Percentiles rank a stretch among this genome's conserved stretches.
phyloP scores from a whole-genome alignment of 2,888 invertebrate genomes.

The Selenia dentaria region DNA sequence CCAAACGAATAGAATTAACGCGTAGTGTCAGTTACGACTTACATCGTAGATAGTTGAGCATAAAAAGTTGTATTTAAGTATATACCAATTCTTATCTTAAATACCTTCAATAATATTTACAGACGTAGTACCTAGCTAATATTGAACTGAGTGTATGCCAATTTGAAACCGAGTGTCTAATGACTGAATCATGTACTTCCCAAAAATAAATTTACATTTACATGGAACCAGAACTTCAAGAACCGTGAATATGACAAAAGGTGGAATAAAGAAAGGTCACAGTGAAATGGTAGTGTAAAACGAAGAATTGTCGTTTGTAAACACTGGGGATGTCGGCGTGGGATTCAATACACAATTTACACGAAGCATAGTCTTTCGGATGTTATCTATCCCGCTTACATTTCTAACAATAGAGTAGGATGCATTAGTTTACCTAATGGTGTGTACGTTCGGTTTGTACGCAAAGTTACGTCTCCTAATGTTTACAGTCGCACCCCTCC shows the following conservation, averaged over 20 bases:
- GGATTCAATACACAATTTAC: conserved; percentile 40
- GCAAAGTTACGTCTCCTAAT: conserved; percentile 38
- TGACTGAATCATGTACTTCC: conserved; percentile 16
- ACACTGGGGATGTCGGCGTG: conserved; percentile 55
- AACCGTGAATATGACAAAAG: conserved; percentile 11
- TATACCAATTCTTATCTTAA: too few relatives aligned
- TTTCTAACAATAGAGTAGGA: conserved; percentile 16
- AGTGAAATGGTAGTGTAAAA: conserved; percentile 35
- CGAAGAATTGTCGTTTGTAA: conserved; percentile 53
- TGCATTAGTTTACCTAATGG: conserved; percentile 5
- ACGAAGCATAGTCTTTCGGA: not conserved
- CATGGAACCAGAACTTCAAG: conserved; percentile 14
- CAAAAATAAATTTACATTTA: conserved; percentile 12
- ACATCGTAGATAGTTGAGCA: too few relatives aligned
- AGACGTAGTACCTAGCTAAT: not conserved
- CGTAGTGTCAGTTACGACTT: too few relatives aligned
- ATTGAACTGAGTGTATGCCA: conserved; percentile 4
- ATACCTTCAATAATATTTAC: not conserved
- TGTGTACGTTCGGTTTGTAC: conserved; percentile 17
- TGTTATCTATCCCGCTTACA: conserved; percentile 19
- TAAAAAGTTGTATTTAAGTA: too few relatives aligned
- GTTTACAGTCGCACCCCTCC: conserved; percentile 56
- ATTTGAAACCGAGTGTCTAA: conserved; percentile 17
- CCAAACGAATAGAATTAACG: too few relatives aligned
- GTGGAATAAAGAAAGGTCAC: conserved; percentile 24